Conservation (phyloP, 2,113 vertebrate genomes). For the Porphyrio hochstetteri region DNA sequence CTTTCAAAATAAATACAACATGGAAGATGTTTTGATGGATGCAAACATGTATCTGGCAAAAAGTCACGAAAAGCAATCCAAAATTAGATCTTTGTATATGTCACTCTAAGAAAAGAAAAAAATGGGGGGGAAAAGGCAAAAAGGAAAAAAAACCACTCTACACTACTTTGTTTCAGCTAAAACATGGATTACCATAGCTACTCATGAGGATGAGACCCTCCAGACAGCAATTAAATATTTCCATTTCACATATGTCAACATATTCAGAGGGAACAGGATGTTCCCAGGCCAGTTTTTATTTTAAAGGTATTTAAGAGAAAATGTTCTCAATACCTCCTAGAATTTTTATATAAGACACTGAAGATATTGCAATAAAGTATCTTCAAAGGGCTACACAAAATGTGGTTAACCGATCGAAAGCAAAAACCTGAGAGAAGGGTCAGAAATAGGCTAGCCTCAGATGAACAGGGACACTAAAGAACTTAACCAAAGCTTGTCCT, state of each 20-base stretch:
- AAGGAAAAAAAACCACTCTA: too few relatives aligned
- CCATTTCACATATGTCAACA: background rate
- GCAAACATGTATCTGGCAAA: background rate
- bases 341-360: background rate
- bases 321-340: background rate
- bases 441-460: background rate
- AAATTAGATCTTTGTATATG: background rate
- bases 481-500: background rate
- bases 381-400: background rate
- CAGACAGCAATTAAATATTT: background rate
- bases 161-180: background rate
- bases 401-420: background rate
- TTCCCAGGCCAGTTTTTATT: background rate
- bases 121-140: background rate
- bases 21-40: background rate
- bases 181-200: background rate
- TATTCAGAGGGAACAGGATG: background rate
- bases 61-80: background rate
- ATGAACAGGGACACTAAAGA: background rate
- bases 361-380: background rate
- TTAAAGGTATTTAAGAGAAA: background rate
- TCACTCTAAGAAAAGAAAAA: background rate
- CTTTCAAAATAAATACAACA: background rate
- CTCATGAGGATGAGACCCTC: background rate
- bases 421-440: background rate